A percentile compares a stretch with the other conserved stretches of the same genome.
phyloP scores from a whole-genome alignment of 2,797 vertebrate species.

The Dryobates pubescens region DNA sequence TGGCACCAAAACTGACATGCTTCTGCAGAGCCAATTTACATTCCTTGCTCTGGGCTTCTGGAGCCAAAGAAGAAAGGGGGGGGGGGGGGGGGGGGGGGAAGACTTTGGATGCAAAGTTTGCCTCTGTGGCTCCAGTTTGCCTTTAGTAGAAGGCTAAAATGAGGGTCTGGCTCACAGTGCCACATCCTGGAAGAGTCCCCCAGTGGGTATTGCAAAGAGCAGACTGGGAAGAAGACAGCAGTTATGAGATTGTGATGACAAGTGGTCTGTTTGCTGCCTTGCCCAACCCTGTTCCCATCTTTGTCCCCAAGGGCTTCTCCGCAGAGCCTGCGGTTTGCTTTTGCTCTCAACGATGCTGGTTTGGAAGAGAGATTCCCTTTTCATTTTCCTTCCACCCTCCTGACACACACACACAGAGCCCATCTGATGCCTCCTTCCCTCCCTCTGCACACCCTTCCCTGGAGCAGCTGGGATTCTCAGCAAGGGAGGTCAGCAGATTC shows the following conservation, averaged over 20 bases:
- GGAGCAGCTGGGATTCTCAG: neutral
- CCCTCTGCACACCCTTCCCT: neutral
- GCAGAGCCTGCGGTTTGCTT: constrained; percentile 12
- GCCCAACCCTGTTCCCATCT: constrained; percentile 49
- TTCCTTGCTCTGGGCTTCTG: constrained; percentile 43
- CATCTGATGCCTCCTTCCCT: neutral
- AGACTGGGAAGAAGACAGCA: neutral
- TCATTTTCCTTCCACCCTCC: neutral
- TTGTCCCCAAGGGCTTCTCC: constrained; percentile 42
- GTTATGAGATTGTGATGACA: constrained; percentile 67
- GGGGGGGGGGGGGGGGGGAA: neutral
- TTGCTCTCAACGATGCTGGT: neutral
- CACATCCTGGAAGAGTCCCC: constrained; percentile 13
- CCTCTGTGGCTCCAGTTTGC: constrained; percentile 35
- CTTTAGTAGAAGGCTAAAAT: neutral
- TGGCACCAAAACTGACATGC: neutral
- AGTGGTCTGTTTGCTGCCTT: constrained; percentile 6
- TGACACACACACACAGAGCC: neutral
- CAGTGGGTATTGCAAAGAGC: neutral
- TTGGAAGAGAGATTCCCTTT: neutral
- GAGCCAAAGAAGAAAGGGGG: neutral
- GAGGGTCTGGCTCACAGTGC: constrained; percentile 1
- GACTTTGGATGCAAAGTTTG: constrained; percentile 16
- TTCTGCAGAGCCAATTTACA: constrained; percentile 49
- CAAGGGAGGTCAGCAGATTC: neutral